These are phyloP conservation scores for Calameuta filiformis DNA, from an alignment of 2,888 invertebrate species.

Conservation along the genomic window DNA sequence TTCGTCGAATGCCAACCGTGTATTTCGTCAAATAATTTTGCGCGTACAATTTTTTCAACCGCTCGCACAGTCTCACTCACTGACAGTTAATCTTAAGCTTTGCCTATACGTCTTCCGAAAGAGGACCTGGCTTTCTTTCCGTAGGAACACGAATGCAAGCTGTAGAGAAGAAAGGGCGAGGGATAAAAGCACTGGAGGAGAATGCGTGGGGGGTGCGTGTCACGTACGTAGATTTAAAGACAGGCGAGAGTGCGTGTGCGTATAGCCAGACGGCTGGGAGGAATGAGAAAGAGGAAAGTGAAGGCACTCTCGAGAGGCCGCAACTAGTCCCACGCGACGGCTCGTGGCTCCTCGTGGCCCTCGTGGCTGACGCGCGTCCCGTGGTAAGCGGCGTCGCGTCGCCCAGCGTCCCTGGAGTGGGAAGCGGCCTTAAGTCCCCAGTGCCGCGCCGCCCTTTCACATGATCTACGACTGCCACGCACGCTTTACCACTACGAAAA, in stretches of 20 bases:
- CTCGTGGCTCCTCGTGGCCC: conserved; percentile 53
- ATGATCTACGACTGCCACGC: conserved; percentile 1
- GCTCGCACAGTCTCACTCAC: background rate
- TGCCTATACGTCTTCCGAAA: background rate
- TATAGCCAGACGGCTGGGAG: conserved; percentile 41
- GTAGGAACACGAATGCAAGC: background rate
- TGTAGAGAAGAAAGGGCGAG: background rate
- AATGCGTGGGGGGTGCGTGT: conserved; percentile 13
- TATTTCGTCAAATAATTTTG: background rate
- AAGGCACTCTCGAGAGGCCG: conserved; percentile 38
- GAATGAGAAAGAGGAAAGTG: conserved; percentile 22
- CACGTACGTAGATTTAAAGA: conserved; percentile 13
- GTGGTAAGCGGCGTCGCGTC: background rate
- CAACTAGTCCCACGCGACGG: conserved; percentile 52
- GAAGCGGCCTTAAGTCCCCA: conserved; percentile 18
- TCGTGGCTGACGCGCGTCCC: conserved; percentile 25
- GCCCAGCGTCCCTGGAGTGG: conserved; percentile 30
- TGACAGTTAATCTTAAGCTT: background rate
- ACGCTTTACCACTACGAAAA: background rate
- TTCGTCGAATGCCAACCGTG: background rate
- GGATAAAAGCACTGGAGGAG: background rate
- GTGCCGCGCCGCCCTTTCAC: conserved; percentile 22
- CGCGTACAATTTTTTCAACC: background rate
- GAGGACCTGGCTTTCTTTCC: background rate
- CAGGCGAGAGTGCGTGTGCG: conserved; percentile 19